phyloP scores from a whole-genome alignment of 2,113 vertebrate genomes.

The Cardinalis cardinalis region DNA sequence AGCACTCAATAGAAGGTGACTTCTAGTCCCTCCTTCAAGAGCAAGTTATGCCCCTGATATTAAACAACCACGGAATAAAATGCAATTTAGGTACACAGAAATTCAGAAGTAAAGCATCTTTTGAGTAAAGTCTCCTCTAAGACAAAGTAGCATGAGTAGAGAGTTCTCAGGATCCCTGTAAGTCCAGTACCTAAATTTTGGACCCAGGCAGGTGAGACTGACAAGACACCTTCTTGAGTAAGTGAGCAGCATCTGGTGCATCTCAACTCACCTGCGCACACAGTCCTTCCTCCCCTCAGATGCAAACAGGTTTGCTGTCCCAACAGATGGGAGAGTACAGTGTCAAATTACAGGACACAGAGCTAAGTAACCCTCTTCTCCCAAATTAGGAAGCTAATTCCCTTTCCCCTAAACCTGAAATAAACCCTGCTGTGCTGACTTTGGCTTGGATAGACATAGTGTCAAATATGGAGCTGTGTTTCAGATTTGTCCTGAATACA shows the following conservation, averaged over 20 bases:
- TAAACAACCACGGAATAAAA: neutral
- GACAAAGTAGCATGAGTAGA: neutral
- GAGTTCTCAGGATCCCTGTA: neutral
- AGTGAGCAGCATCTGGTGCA: neutral
- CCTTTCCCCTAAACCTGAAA: neutral
- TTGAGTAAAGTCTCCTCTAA: neutral
- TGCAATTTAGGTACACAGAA: neutral
- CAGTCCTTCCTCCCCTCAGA: neutral
- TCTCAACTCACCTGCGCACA: neutral
- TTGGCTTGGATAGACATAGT: neutral
- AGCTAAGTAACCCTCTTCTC: neutral
- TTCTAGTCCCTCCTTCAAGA: neutral
- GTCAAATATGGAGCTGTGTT: neutral
- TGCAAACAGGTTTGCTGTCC: neutral
- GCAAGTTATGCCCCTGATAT: neutral
- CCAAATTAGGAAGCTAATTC: neutral
- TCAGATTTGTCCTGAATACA: neutral
- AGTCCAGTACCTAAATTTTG: neutral
- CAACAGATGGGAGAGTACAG: neutral
- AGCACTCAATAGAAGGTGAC: neutral
- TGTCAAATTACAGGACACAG: neutral
- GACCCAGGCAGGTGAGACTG: neutral
- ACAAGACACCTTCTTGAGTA: neutral
- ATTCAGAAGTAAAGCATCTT: neutral
- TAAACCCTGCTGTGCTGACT: neutral